Evolutionary conservation across 2,888 invertebrate genomes (phyloP).

Genomic region (Candidula unifasciata): DNA sequence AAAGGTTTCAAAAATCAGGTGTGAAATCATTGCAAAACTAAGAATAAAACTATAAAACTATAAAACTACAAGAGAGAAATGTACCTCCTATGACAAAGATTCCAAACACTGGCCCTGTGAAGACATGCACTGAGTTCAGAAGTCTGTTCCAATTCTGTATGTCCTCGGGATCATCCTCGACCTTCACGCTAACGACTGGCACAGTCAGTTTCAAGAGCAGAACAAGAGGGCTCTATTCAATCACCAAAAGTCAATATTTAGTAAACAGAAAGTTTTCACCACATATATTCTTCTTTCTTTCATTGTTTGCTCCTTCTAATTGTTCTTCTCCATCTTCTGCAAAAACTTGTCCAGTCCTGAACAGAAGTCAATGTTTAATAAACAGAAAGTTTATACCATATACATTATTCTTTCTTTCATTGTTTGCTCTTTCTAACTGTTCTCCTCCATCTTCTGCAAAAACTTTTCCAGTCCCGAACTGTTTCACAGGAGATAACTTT

Average conservation of each 20-base stretch:
- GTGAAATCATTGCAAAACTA: neutral
- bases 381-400: neutral
- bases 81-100: conserved; percentile 73
- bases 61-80: neutral
- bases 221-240: conserved; percentile 79
- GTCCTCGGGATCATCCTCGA: conserved; percentile 63
- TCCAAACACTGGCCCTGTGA: conserved; percentile 79
- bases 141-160: conserved; percentile 82
- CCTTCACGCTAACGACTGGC: conserved; percentile 81
- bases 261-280: neutral
- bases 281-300: neutral
- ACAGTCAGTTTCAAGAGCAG: conserved; percentile 81
- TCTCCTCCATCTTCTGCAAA: no score
- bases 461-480: no score
- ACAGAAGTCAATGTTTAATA: neutral
- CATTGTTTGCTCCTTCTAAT: no score
- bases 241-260: neutral
- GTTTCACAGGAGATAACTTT: no score
- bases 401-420: neutral
- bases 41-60: neutral
- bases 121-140: conserved; percentile 81
- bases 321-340: no score
- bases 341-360: no score
- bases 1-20: neutral
- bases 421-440: no score